Evolutionary conservation across 1,140 invertebrate species (phyloP), one percentile per base, ranked within the genome.

Genomic region (Bombus consobrinus): DNA sequence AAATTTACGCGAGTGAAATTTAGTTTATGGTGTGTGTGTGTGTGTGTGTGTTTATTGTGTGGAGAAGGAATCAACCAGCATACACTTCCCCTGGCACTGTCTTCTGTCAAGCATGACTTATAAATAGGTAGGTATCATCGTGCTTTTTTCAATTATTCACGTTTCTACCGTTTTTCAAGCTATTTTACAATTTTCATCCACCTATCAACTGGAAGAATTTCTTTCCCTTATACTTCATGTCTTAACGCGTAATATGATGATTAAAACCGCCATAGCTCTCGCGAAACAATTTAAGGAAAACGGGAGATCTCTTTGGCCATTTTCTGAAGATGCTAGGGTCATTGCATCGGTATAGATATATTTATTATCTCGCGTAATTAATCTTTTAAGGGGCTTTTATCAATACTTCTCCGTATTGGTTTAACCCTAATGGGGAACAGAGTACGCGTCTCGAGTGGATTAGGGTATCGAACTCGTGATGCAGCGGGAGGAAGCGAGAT

Each of bases 391-490:
- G 28, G 39, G 25, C 28, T 28, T n/a, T 76, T 18, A 76, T 76
- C 37, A 59, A 59, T n/a, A 10, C 8, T n/a, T n/a, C n/a, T 5
- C 9, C 18, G 15, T 28, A 57, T 75, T 37, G 73, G 47, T 43
- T 57, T 57, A 75, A 37, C 25, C 13, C 22, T 34, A 18, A n/a
- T 41, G 4, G 5, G 25, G 3, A 39, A 66, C 25, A 1, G 53
- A 74, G 43, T 59, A 32, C 43, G 28, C 81, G 34, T 25, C 4
- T n/a, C 32, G 32, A 73, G 10, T 25, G 22, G 4, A 8, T 4
- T 37, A 66, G 72, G 59, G 41, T 83, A 76, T 68, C 59, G 81
- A 83, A 83, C 72, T 34, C 53, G 25, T 5, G 39, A 76, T 34
- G 34, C 34, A 25, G 34, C 25, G 39, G 0, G 68, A 8, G n/a